These are phyloP conservation scores for Campoplex capitator DNA, from an alignment of 2,888 invertebrate species.

Conservation along the genomic window DNA sequence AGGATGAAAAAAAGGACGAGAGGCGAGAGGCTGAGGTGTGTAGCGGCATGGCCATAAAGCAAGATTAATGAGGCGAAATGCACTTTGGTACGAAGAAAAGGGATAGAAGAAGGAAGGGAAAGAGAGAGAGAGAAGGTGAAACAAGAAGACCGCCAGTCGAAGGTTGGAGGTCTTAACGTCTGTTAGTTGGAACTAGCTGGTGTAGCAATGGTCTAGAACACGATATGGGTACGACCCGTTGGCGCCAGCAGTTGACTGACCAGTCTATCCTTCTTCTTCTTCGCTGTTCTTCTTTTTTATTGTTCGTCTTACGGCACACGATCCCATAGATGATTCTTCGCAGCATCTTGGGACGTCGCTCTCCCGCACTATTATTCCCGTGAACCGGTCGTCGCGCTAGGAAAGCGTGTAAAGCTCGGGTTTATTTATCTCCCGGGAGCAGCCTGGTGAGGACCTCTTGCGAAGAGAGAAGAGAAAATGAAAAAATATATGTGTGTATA, in stretches of 20 bases:
- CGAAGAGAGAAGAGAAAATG: conserved; percentile 1
- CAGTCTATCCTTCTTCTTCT: conserved; percentile 65
- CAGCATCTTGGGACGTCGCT: conserved; percentile 19
- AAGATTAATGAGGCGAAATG: conserved; percentile 80
- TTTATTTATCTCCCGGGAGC: conserved; percentile 40
- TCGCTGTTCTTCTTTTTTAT: conserved; percentile 39
- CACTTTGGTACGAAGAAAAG: conserved; percentile 69
- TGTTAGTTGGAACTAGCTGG: conserved; percentile 38
- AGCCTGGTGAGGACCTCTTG: conserved; percentile 34
- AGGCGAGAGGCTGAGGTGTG: conserved; percentile 75
- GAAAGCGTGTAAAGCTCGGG: conserved; percentile 37
- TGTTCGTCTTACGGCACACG: conserved; percentile 19
- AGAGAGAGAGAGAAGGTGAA: conserved; percentile 42
- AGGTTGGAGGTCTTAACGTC: conserved; percentile 59
- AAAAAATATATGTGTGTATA: neutral
- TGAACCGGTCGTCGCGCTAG: conserved; percentile 32
- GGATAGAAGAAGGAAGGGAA: conserved; percentile 29
- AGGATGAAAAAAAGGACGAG: conserved; percentile 20
- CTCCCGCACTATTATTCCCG: conserved; percentile 14
- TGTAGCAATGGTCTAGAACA: conserved; percentile 53
- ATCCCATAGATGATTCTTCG: conserved; percentile 42
- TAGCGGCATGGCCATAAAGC: conserved; percentile 76
- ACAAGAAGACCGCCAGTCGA: conserved; percentile 54
- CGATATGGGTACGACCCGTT: conserved; percentile 70
- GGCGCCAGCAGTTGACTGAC: conserved; percentile 79